These are phyloP conservation scores for Sebastes cheni DNA, from an alignment of 2,797 vertebrate genomes.

Conservation along the genomic window DNA sequence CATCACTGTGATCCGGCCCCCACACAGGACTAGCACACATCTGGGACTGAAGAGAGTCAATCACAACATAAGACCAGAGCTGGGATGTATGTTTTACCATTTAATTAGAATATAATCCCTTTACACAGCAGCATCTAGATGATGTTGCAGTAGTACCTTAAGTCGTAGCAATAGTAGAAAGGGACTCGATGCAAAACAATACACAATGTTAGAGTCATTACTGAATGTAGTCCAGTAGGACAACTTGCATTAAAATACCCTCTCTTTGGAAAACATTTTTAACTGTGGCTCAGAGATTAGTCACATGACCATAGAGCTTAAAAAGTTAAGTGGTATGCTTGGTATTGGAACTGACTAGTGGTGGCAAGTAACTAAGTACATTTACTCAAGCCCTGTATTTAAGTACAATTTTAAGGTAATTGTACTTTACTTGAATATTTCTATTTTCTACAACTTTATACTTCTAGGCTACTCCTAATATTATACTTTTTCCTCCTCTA, in stretches of 20 bases:
- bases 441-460: background rate
- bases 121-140: background rate
- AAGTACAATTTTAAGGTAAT: background rate
- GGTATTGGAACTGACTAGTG: background rate
- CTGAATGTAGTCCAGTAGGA: background rate
- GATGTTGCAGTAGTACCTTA: background rate
- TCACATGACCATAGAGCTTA: background rate
- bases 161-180: background rate
- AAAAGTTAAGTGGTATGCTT: background rate
- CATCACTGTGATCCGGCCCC: conserved; percentile 1
- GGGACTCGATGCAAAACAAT: background rate
- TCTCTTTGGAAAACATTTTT: background rate
- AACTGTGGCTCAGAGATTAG: background rate
- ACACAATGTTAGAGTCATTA: background rate
- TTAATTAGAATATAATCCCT: conserved; percentile 4
- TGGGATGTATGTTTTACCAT: background rate
- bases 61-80: background rate
- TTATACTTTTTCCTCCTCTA: background rate
- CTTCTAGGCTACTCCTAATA: background rate
- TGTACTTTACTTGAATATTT: background rate
- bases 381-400: background rate
- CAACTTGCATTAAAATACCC: background rate
- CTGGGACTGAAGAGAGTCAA: conserved; percentile 7
- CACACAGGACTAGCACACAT: conserved; percentile 5
- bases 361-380: background rate